phyloP scores from a whole-genome alignment of 2,797 vertebrate species.

The Pelochelys cantorii region DNA sequence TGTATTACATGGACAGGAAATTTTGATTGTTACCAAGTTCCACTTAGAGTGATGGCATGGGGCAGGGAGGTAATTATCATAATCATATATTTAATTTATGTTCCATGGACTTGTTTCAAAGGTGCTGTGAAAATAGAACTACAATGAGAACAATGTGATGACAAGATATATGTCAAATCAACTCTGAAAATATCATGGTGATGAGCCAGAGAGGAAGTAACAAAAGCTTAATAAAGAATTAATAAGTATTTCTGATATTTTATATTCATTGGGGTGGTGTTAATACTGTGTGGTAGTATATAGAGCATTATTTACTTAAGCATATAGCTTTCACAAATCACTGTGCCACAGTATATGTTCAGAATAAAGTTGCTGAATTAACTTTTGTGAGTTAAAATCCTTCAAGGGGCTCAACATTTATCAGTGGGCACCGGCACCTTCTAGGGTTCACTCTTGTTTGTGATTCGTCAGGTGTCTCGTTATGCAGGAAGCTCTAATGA shows the following conservation, averaged over 20 bases:
- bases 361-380: background rate
- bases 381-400: background rate
- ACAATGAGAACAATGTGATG: background rate
- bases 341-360: background rate
- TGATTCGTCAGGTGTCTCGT: background rate
- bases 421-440: background rate
- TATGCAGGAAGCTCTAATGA: background rate
- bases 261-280: background rate
- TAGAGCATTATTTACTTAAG: background rate
- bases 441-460: rapidly evolving
- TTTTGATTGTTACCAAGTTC: background rate
- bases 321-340: background rate
- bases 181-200: background rate
- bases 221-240: background rate
- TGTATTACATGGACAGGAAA: background rate
- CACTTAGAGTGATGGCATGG: background rate
- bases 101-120: background rate
- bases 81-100: background rate
- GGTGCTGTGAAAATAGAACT: background rate
- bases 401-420: background rate
- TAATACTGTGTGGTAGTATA: background rate
- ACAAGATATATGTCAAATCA: background rate
- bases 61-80: background rate
- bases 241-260: background rate
- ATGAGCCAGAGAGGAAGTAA: background rate